These are phyloP conservation scores for Procambarus virginalis DNA, from an alignment of 1,140 invertebrate species.

Conservation along the genomic window DNA sequence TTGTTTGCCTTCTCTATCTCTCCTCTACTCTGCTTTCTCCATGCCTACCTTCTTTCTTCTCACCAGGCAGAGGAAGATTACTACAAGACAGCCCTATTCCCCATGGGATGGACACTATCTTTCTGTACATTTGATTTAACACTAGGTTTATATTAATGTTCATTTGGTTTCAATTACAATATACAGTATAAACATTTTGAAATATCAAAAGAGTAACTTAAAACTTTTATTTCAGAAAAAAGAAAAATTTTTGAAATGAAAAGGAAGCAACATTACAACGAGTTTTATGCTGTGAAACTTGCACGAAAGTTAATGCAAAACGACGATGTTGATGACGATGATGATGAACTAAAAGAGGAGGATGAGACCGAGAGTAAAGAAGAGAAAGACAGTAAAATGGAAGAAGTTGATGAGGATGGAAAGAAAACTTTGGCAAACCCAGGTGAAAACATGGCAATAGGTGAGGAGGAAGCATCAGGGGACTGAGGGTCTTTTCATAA, in stretches of 20 bases:
- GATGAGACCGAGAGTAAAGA: conserved; percentile 3
- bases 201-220: background rate
- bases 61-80: too few relatives aligned
- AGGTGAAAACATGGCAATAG: conserved; percentile 47
- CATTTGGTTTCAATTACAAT: too few relatives aligned
- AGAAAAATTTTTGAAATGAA: conserved; percentile 86
- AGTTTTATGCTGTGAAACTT: conserved; percentile 94
- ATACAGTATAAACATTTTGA: too few relatives aligned
- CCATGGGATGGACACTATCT: too few relatives aligned
- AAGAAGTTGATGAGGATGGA: conserved; percentile 68
- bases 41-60: too few relatives aligned
- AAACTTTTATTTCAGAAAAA: conserved; percentile 47
- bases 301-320: conserved; percentile 91
- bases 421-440: conserved; percentile 64
- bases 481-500: conserved; percentile 18
- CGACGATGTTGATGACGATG: conserved; percentile 90
- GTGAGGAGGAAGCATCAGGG: conserved; percentile 41
- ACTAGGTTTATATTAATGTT: too few relatives aligned
- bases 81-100: too few relatives aligned
- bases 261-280: conserved; percentile 97
- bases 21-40: too few relatives aligned
- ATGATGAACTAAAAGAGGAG: conserved; percentile 80
- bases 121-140: too few relatives aligned
- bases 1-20: too few relatives aligned
- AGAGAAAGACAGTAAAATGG: conserved; percentile 49